Percentiles rank a stretch among this genome's conserved stretches.
Conservation (phyloP, 2,797 vertebrate genomes). For the Macropus fuliginosus region DNA sequence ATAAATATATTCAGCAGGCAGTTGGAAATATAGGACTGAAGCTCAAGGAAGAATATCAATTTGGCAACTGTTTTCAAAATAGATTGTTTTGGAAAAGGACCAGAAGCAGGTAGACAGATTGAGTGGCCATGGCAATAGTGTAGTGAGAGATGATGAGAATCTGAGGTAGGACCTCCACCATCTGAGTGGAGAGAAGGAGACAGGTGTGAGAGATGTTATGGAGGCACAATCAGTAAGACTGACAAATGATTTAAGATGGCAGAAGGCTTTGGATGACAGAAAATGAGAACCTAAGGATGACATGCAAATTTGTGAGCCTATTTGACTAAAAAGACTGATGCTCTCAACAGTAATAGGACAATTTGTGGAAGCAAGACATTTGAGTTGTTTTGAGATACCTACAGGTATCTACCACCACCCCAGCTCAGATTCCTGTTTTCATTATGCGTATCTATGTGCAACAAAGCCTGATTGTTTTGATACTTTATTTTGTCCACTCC, state of each 20-base stretch:
- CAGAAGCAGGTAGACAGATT: neutral
- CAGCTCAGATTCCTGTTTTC: neutral
- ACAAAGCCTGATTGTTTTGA: neutral
- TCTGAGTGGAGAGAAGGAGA: neutral
- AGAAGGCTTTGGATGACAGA: neutral
- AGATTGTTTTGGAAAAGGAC: neutral
- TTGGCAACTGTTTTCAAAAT: neutral
- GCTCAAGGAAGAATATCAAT: neutral
- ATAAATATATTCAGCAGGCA: neutral
- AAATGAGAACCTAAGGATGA: neutral
- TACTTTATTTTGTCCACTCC: neutral
- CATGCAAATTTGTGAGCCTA: neutral
- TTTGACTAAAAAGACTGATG: conserved; percentile 14
- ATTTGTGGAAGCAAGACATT: neutral
- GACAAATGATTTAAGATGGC: neutral
- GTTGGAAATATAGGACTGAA: neutral
- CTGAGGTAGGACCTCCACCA: neutral
- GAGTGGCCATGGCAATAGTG: neutral
- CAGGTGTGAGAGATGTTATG: neutral
- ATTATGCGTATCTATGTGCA: neutral
- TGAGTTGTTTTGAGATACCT: neutral
- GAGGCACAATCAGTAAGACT: neutral
- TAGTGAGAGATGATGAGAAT: neutral
- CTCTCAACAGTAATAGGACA: neutral
- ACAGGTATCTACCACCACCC: neutral